A percentile compares a stretch with the other conserved stretches of the same genome.
Conservation (phyloP, 1,140 invertebrate genomes). For the Drosophila lacertosa region DNA sequence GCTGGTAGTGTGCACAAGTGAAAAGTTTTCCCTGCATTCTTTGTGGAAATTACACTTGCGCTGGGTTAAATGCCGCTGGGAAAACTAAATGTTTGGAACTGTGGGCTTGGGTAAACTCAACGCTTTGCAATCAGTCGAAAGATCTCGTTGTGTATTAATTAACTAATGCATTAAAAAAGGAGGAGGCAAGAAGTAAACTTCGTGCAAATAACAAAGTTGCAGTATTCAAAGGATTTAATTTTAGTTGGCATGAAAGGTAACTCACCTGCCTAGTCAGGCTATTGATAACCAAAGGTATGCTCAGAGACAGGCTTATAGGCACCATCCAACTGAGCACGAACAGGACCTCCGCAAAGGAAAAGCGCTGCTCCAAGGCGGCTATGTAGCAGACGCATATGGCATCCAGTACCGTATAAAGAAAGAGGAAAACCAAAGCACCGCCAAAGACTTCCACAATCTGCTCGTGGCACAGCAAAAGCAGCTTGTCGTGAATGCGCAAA, state of each 20-base stretch:
- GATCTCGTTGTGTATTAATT: neutral
- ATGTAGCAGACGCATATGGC: conserved; percentile 7
- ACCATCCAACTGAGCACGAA: conserved; percentile 1
- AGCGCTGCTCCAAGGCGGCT: conserved; percentile 1
- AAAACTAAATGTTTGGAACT: too few species aligned
- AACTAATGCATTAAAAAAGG: neutral
- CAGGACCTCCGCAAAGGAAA: neutral
- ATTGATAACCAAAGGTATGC: conserved; percentile 19
- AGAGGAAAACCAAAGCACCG: conserved; percentile 12
- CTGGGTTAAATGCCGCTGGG: neutral
- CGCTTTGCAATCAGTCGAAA: neutral
- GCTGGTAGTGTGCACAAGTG: conserved; percentile 14
- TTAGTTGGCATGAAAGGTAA: too few species aligned
- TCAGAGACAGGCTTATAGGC: conserved; percentile 6
- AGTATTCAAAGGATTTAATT: too few species aligned
- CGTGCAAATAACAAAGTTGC: too few species aligned
- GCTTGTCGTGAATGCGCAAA: conserved; percentile 10
- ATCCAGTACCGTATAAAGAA: conserved; percentile 14
- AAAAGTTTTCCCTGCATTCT: neutral
- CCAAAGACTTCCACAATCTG: conserved; percentile 20
- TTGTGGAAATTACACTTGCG: neutral
- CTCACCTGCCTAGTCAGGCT: conserved; percentile 27
- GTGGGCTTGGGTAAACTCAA: neutral
- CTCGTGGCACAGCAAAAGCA: conserved; percentile 16
- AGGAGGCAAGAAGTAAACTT: too few species aligned